phyloP scores from a whole-genome alignment of 2,797 vertebrate species.

The Miopithecus talapoin region DNA sequence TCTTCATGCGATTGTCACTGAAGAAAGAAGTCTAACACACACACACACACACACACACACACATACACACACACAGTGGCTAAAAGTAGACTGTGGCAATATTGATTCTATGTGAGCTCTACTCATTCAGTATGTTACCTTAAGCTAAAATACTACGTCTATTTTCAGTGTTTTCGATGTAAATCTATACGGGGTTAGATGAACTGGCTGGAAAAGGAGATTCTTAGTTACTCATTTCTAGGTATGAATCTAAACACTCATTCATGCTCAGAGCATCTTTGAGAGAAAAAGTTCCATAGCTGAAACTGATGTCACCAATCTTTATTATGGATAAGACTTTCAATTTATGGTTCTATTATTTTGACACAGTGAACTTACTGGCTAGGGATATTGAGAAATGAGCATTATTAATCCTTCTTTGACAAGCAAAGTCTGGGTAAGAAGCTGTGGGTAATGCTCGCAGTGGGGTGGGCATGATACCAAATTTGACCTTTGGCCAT shows the following conservation, averaged over 20 bases:
- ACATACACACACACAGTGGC: neutral
- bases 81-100: neutral
- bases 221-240: neutral
- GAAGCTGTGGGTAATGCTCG: neutral
- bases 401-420: neutral
- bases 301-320: neutral
- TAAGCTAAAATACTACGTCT: conserved; percentile 15
- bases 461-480: neutral
- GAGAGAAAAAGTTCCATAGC: neutral
- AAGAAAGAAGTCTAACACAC: neutral
- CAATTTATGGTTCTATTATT: neutral
- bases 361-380: conserved; percentile 4
- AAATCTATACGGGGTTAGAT: neutral
- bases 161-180: neutral
- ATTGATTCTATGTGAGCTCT: neutral
- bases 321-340: neutral
- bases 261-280: neutral
- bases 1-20: neutral
- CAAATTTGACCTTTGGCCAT: neutral
- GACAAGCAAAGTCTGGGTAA: neutral
- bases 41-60: neutral
- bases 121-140: neutral
- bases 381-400: neutral
- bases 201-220: neutral
- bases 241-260: neutral